Conservation (phyloP, 2,888 invertebrate genomes). For the Thereva unica region DNA sequence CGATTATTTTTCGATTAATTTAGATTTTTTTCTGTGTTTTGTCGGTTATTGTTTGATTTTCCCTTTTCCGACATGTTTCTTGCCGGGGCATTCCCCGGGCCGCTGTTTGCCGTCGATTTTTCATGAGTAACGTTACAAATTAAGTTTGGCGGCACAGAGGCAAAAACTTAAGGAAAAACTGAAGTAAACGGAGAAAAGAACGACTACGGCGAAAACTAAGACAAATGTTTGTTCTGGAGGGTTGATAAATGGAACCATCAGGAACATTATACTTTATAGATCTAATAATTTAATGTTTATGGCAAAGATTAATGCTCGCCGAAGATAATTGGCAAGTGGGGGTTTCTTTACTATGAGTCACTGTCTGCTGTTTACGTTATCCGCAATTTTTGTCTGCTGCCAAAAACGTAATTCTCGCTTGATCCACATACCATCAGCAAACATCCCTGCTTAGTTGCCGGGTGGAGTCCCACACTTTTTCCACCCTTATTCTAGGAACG, state of each 20-base stretch:
- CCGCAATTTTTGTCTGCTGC: constrained; percentile 10
- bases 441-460: neutral
- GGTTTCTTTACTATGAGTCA: constrained; percentile 16
- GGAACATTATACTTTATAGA: constrained; percentile 47
- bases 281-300: constrained; percentile 48
- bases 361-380: constrained; percentile 7
- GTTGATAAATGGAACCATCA: constrained; percentile 47
- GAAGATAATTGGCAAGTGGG: constrained; percentile 43
- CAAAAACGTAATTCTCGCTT: constrained; percentile 1
- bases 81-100: neutral
- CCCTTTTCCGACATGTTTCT: neutral
- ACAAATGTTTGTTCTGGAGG: constrained; percentile 34
- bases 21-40: constrained; percentile 9
- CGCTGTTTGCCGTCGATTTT: constrained; percentile 18
- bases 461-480: neutral
- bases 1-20: constrained; percentile 34
- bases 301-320: constrained; percentile 47
- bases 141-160: constrained; percentile 25
- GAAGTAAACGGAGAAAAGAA: constrained; percentile 13
- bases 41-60: neutral
- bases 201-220: constrained; percentile 7
- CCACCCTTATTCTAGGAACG: neutral
- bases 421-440: neutral
- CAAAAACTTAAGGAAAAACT: constrained; percentile 22
- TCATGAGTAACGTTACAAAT: constrained; percentile 35